Evolutionary conservation across 2,888 invertebrate genomes (phyloP).

Genomic region (Apamea anceps): DNA sequence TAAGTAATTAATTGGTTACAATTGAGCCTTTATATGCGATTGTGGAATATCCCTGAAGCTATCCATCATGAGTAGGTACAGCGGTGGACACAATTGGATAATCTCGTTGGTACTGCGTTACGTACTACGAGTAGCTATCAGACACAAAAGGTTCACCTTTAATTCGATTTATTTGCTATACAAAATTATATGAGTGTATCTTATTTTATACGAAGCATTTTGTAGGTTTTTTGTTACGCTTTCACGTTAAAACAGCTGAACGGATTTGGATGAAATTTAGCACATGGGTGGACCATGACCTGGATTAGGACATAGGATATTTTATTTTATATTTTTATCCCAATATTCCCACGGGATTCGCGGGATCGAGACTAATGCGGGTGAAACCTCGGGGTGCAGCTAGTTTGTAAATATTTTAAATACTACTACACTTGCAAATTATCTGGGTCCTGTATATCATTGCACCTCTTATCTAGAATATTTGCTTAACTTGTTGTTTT

Average conservation of each 20-base stretch:
- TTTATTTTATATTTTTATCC: too few species aligned
- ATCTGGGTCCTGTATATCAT: constrained; percentile 12
- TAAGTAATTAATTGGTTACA: constrained; percentile 54
- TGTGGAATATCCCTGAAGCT: constrained; percentile 52
- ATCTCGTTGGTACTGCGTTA: constrained; percentile 37
- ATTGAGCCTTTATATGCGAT: constrained; percentile 44
- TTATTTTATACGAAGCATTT: neutral
- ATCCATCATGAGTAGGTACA: constrained; percentile 41
- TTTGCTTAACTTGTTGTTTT: constrained; percentile 21
- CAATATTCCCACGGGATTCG: too few species aligned
- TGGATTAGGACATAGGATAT: too few species aligned
- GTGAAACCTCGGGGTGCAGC: too few species aligned
- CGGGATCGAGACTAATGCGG: too few species aligned
- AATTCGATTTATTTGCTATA: constrained; percentile 32
- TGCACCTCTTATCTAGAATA: constrained; percentile 26
- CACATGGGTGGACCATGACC: neutral
- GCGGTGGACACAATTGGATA: constrained; percentile 50
- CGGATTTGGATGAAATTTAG: neutral
- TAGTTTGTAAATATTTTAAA: constrained; percentile 7
- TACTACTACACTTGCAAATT: constrained; percentile 16
- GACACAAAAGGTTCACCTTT: constrained; percentile 32
- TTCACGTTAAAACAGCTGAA: neutral
- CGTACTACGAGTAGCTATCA: neutral
- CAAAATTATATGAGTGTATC: neutral
- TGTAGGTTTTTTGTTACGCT: neutral